Percentiles rank a stretch among this genome's conserved stretches.
phyloP scores from a whole-genome alignment of 2,113 vertebrate species.

The Hassar affinis region DNA sequence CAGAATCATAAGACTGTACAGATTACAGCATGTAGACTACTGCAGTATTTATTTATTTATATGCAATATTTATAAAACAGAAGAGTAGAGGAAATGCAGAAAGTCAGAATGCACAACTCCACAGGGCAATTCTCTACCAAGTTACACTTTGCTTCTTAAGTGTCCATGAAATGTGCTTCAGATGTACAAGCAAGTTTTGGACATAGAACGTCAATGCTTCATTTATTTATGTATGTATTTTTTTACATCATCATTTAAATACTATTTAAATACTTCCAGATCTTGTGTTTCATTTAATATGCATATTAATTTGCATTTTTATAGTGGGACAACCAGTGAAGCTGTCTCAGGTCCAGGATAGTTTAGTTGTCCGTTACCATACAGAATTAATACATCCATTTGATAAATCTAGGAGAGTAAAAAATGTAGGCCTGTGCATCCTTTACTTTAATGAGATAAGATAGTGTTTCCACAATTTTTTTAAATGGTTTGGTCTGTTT shows the following conservation, averaged over 20 bases:
- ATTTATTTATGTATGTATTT: too few species aligned
- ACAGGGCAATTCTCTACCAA: background rate
- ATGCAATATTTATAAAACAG: too few species aligned
- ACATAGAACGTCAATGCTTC: background rate
- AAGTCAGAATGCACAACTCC: too few species aligned
- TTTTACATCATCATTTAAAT: background rate
- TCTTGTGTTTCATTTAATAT: background rate
- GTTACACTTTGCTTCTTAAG: background rate
- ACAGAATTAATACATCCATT: background rate
- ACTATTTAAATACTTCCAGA: background rate
- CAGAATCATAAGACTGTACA: background rate
- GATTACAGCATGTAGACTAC: background rate
- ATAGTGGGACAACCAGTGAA: background rate
- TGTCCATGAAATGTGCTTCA: background rate
- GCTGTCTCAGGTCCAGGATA: background rate
- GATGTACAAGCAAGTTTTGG: background rate
- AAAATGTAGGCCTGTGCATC: background rate
- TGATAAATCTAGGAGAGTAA: background rate
- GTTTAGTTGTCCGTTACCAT: background rate
- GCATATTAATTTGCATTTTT: background rate
- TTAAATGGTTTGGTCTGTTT: background rate
- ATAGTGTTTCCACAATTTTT: background rate
- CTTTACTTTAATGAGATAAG: background rate
- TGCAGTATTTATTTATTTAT: background rate
- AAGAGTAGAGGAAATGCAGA: background rate